phyloP scores from a whole-genome alignment of 2,113 vertebrate species.

The Dunckerocampus dactyliophorus region DNA sequence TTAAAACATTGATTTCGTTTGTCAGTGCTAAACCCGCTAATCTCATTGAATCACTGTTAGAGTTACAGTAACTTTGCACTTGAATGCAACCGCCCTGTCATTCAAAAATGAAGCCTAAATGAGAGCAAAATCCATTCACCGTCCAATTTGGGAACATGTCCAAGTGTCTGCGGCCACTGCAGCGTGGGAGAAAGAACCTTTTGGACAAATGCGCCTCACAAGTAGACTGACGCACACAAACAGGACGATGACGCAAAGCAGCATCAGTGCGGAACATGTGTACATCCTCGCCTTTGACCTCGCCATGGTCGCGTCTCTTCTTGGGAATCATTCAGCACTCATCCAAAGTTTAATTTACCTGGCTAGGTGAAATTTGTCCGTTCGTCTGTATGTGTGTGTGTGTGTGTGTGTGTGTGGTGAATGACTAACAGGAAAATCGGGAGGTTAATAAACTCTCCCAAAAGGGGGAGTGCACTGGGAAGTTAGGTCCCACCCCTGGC shows the following conservation, averaged over 20 bases:
- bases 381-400: not conserved
- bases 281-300: conserved; percentile 43
- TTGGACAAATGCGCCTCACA: conserved; percentile 28
- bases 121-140: conserved; percentile 61
- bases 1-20: not conserved
- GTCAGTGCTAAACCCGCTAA: too few relatives aligned
- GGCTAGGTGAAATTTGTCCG: not conserved
- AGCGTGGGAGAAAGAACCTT: conserved; percentile 52
- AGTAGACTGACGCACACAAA: conserved; percentile 30
- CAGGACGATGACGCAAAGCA: conserved; percentile 32
- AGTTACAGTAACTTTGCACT: too few relatives aligned
- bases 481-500: conserved; percentile 4
- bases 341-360: not conserved
- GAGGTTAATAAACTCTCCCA: not conserved
- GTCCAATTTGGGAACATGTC: conserved; percentile 77
- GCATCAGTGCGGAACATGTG: conserved; percentile 32
- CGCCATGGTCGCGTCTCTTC: conserved; percentile 34
- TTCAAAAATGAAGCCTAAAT: not conserved
- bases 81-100: too few relatives aligned
- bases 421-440: not conserved
- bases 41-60: too few relatives aligned
- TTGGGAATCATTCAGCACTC: not conserved
- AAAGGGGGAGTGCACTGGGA: not conserved
- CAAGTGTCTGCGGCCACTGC: conserved; percentile 80
- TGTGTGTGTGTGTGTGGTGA: not conserved